These are phyloP conservation scores for Lasioglossum malachurum DNA, from an alignment of 2,888 invertebrate genomes.

Conservation along the genomic window DNA sequence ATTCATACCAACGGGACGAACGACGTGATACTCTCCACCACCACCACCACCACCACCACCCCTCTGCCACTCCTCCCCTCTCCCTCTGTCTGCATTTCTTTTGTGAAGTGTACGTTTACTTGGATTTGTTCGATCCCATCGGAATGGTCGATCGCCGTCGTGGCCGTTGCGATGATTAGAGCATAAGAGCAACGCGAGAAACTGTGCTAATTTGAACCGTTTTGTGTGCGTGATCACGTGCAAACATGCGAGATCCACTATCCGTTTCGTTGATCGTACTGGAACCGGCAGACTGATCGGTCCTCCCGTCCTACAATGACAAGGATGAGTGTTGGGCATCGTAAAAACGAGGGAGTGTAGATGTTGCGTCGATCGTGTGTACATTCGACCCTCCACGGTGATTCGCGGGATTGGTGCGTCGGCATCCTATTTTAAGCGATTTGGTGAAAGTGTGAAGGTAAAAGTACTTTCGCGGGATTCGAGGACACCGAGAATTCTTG, in stretches of 20 bases:
- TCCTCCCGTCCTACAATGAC: constrained; percentile 26
- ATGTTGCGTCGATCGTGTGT: background rate
- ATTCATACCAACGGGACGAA: constrained; percentile 5
- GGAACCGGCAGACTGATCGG: constrained; percentile 41
- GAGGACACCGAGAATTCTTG: constrained; percentile 9
- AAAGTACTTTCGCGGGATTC: constrained; percentile 34
- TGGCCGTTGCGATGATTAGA: constrained; percentile 20
- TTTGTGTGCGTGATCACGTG: constrained; percentile 29
- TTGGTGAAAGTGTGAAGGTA: constrained; percentile 46
- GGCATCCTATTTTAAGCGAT: constrained; percentile 22
- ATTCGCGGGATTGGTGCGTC: constrained; percentile 19
- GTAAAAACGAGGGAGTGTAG: constrained; percentile 17
- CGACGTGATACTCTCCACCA: background rate
- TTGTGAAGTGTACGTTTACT: constrained; percentile 31
- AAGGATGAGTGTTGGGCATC: constrained; percentile 37
- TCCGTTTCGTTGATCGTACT: constrained; percentile 22
- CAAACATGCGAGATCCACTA: constrained; percentile 53
- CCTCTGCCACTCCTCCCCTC: background rate
- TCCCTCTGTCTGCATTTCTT: background rate
- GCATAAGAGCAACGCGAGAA: constrained; percentile 21
- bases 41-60: background rate
- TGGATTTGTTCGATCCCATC: background rate
- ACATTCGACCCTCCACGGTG: constrained; percentile 27
- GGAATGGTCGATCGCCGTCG: constrained; percentile 20
- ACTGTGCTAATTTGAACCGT: constrained; percentile 17